Base-by-base conservation (phyloP, 1,140 invertebrate species). In the Epicauta chinensis region DNA sequence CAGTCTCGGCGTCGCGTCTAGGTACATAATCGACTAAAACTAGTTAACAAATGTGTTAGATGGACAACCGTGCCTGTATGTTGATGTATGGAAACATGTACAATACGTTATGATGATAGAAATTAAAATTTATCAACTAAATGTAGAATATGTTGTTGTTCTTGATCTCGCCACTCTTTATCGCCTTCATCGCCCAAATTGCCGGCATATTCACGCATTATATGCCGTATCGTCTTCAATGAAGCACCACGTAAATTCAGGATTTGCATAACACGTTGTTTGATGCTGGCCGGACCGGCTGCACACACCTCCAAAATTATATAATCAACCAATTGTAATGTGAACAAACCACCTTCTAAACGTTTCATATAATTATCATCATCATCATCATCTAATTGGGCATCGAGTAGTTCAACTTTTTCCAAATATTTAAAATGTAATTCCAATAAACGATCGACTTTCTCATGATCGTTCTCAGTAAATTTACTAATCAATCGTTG, bases 391-490 rank as follows among this genome's bases (percentile, higher is more conserved):
- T 74, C 65, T 66, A 76, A 13, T 60, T 58, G 53, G 37, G 82
- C 81, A 73, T 97, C 93, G n/a, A 89, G 81, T 41, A 80, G 75
- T 61, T 94, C 86, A 1, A 97, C 90, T 75, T 93, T 95, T 63
- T 95, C 91, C 60, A 94, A 79, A 74, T 98, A 99, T 70, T 98
- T 97, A 61, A 98, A 95, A 75, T 98, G 95, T 36, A 99, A 75
- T 71, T 99, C 97, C 67, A 98, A 76, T 11, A 98, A 74, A 60
- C 97, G 73, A 68, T 99, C 97, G 0, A 98, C 91, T 77, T 99
- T 99, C 74, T 99, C 97, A 63, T 93, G 89, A 74, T 99, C 94
- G 70, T 97, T 97, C 76, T 99, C 97, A 1, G 86, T 90, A 71
- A 99, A 99, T 77, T 99, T 99, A 59, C 86, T 87, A 6, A 99